These are phyloP conservation scores for Psilopsiagon aymara DNA, from an alignment of 2,113 vertebrate genomes.

Conservation along the genomic window DNA sequence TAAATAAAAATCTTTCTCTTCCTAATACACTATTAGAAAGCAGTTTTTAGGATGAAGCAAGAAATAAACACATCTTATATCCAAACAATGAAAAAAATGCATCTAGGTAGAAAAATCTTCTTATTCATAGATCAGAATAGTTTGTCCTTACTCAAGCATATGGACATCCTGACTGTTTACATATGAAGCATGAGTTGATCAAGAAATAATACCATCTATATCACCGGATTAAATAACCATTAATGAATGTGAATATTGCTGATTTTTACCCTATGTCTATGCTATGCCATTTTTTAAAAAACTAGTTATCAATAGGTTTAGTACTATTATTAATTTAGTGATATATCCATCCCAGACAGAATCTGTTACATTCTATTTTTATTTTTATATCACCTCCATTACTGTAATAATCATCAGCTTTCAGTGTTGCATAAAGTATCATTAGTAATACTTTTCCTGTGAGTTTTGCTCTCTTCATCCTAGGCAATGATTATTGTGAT, in stretches of 20 bases:
- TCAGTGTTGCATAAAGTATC: neutral
- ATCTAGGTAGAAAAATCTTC: neutral
- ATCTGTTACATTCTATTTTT: conserved; percentile 5
- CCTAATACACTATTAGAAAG: neutral
- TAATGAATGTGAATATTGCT: neutral
- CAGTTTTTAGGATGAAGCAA: neutral
- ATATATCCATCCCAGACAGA: neutral
- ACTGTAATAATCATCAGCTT: neutral
- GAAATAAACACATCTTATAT: neutral
- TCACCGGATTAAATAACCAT: neutral
- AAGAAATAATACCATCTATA: neutral
- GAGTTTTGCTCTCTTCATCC: neutral
- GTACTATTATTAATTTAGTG: conserved; percentile 1
- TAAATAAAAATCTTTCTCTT: neutral
- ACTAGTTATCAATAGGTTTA: neutral
- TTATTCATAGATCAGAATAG: neutral
- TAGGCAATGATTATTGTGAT: neutral
- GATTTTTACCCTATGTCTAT: neutral
- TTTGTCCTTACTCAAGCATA: neutral
- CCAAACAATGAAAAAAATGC: neutral
- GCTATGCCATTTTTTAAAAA: neutral
- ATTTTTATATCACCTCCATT: conserved; percentile 20
- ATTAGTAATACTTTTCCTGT: neutral
- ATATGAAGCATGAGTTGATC: fast-evolving
- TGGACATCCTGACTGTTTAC: neutral